Evolutionary conservation across 2,888 invertebrate genomes (phyloP), one percentile per base, ranked within the genome.

Genomic region (Charanyca ferruginea): DNA sequence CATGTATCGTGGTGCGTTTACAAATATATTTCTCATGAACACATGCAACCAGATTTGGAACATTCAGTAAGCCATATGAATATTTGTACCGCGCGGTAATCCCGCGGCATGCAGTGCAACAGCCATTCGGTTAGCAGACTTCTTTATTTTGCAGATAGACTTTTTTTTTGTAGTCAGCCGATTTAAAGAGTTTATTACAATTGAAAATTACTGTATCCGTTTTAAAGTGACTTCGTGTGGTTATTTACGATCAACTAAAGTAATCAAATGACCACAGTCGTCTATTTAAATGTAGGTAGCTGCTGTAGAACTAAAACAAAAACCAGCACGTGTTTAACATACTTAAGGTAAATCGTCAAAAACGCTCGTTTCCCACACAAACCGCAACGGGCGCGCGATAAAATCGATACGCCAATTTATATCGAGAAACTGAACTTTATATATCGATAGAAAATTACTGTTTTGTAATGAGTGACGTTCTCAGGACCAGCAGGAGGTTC

Each of bases 381-480:
- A 92, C 94, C 93, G 83, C 93, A 92, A 87, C 81, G 32, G 68
- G 35, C 69, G 70, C 72, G 74, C 89, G 74, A 92, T 93, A 89
- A 79, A 83, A 93, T 91, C 92, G 86, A 89, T 89, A 89, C 64
- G 84, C 84, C 88, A 90, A 92, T 92, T 89, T 86, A 83, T 81
- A 89, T 91, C 91, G 90, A 92, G 91, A 89, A 80, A 41, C 71
- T 60, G 63, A 41, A 77, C 77, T 80, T 76, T 38, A 38, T 73
- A 74, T 72, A 75, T 79, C 79, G 73, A 79, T 76, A 69, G 66
- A 52, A 77, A 80, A 84, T 87, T 85, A 84, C 84, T 73, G 64
- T 77, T 72, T 67, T 65, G 85, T 93, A 94, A 93, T 90, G 90
- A 94, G 90, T 90, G 89, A 87, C 87, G 92, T 94, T 94, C 93